phyloP scores from a whole-genome alignment of 2,797 vertebrate species.

The Ctenopoma multispine region DNA sequence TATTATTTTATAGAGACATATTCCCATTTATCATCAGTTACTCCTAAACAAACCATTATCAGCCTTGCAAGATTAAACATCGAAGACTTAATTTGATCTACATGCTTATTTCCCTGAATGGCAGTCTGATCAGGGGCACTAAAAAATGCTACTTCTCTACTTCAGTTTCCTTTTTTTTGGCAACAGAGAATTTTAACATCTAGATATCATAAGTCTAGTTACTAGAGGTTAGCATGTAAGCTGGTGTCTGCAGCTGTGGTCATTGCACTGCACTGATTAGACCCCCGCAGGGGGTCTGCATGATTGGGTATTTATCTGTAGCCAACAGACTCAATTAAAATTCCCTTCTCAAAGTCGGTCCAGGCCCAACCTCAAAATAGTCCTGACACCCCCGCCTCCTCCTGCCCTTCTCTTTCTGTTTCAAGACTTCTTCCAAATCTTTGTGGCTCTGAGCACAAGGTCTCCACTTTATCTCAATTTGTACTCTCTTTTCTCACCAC shows the following conservation, averaged over 20 bases:
- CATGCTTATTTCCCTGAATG: constrained; percentile 45
- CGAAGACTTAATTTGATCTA: constrained; percentile 50
- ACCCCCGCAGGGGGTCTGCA: constrained; percentile 70
- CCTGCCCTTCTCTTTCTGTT: constrained; percentile 42
- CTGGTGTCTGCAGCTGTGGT: constrained; percentile 75
- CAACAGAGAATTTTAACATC: constrained; percentile 52
- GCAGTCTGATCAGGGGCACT: constrained; percentile 45
- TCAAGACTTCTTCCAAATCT: constrained; percentile 61
- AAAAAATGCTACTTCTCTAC: constrained; percentile 36
- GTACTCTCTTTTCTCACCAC: constrained; percentile 30
- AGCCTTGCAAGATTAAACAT: constrained; percentile 41
- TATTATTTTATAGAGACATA: neutral
- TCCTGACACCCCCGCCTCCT: constrained; percentile 21
- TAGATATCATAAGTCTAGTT: constrained; percentile 64
- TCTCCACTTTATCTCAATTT: constrained; percentile 61
- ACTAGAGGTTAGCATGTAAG: constrained; percentile 70
- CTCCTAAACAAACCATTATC: constrained; percentile 34
- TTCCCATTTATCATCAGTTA: constrained; percentile 18
- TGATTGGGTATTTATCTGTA: constrained; percentile 85
- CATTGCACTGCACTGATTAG: constrained; percentile 81
- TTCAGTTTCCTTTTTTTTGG: constrained; percentile 41
- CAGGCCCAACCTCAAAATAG: constrained; percentile 68
- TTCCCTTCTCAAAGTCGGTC: constrained; percentile 74
- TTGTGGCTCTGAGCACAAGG: constrained; percentile 57
- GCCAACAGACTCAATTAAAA: constrained; percentile 85